These are phyloP conservation scores for Meleagris gallopavo DNA, from an alignment of 2,113 vertebrate genomes.

Conservation along the genomic window DNA sequence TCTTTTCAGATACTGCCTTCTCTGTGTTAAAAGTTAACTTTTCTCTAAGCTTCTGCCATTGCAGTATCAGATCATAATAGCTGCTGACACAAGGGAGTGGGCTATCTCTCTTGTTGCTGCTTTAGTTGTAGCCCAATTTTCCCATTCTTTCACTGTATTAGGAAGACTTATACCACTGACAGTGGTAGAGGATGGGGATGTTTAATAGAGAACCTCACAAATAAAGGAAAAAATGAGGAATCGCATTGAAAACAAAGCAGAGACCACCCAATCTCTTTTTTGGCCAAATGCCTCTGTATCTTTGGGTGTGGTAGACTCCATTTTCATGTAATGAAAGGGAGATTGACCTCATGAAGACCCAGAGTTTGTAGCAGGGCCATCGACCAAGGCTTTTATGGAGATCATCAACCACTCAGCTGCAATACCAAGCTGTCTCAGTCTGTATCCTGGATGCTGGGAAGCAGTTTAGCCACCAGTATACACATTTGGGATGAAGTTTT, in stretches of 20 bases:
- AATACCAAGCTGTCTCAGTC: not conserved
- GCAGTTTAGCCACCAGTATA: accelerated
- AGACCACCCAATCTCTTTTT: not conserved
- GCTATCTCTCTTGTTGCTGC: not conserved
- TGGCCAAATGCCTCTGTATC: not conserved
- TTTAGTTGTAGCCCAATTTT: not conserved
- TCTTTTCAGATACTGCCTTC: not conserved
- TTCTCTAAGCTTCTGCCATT: not conserved
- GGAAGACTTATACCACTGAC: not conserved
- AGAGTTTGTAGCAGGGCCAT: not conserved
- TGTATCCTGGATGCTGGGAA: not conserved
- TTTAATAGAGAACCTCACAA: not conserved
- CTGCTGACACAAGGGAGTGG: not conserved
- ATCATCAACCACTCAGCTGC: not conserved
- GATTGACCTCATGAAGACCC: not conserved
- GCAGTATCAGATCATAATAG: not conserved
- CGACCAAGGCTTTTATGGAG: not conserved
- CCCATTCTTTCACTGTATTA: not conserved
- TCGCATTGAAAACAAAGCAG: not conserved
- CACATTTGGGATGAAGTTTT: not conserved
- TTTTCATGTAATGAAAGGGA: not conserved
- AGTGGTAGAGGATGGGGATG: not conserved
- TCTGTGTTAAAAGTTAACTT: not conserved
- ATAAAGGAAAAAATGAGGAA: not conserved
- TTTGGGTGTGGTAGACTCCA: not conserved